A percentile compares a stretch with the other conserved stretches of the same genome.
Conservation (phyloP, 2,888 invertebrate genomes). For the Petrophora chlorosata region DNA sequence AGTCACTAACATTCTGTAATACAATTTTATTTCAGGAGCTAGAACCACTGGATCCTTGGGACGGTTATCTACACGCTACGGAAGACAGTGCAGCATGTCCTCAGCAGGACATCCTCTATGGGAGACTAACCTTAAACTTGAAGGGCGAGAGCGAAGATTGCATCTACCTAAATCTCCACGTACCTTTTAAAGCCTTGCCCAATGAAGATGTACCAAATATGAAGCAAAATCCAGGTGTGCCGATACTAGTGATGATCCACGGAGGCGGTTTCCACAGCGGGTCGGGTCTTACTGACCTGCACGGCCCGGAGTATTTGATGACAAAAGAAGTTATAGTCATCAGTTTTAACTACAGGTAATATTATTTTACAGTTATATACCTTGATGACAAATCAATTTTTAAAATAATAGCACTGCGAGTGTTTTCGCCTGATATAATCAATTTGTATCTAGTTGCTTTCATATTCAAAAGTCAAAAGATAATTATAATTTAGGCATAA, state of each 20-base stretch:
- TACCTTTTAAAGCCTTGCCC: slow-evolving; percentile 39
- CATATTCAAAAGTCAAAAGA: too few relatives aligned
- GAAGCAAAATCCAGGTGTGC: slow-evolving; percentile 4
- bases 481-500: too few relatives aligned
- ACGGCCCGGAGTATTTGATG: slow-evolving; percentile 40
- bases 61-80: slow-evolving; percentile 74
- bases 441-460: neutral
- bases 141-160: slow-evolving; percentile 47
- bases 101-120: slow-evolving; percentile 66
- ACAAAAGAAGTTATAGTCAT: slow-evolving; percentile 53
- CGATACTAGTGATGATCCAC: slow-evolving; percentile 31
- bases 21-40: slow-evolving; percentile 38
- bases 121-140: slow-evolving; percentile 28
- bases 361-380: too few relatives aligned
- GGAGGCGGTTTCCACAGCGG: slow-evolving; percentile 30
- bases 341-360: slow-evolving; percentile 68
- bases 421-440: too few relatives aligned
- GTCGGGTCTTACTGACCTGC: slow-evolving; percentile 28
- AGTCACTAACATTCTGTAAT: too few relatives aligned
- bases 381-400: too few relatives aligned
- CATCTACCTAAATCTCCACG: slow-evolving; percentile 49
- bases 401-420: too few relatives aligned
- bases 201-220: slow-evolving; percentile 54
- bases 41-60: slow-evolving; percentile 60
- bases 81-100: slow-evolving; percentile 82